Conservation (phyloP, 1,140 invertebrate species). For the Theocolax elegans region DNA sequence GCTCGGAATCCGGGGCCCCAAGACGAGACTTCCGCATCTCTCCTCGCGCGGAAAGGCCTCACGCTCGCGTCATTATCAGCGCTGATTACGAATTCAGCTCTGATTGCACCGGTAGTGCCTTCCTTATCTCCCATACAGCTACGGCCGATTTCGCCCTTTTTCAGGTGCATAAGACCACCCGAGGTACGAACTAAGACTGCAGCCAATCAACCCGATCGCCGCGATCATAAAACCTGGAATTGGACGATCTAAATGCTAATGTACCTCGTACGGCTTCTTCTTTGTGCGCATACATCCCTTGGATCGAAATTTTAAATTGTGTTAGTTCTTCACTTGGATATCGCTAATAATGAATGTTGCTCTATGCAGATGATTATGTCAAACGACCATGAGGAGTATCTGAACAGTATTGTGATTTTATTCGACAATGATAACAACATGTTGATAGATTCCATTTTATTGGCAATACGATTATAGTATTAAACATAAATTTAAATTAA, state of each 20-base stretch:
- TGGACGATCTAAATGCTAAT: constrained; percentile 36
- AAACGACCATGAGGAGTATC: too few relatives aligned
- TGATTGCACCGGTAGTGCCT: constrained; percentile 19
- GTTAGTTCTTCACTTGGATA: too few relatives aligned
- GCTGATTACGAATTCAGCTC: constrained; percentile 34
- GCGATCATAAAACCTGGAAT: constrained; percentile 18
- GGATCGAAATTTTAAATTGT: too few relatives aligned
- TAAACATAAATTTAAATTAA: too few relatives aligned
- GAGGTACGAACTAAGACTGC: background rate
- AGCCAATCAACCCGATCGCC: constrained; percentile 20
- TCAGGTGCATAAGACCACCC: too few relatives aligned
- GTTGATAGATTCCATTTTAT: too few relatives aligned
- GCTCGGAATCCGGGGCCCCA: background rate
- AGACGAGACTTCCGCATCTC: background rate
- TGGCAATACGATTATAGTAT: too few relatives aligned
- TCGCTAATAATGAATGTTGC: too few relatives aligned
- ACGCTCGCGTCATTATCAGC: constrained; percentile 22
- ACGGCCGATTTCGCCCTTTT: background rate
- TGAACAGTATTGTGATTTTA: too few relatives aligned
- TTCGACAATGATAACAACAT: too few relatives aligned
- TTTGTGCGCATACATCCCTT: background rate
- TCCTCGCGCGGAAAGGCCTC: background rate
- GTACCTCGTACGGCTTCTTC: background rate
- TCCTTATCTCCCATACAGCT: background rate
- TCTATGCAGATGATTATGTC: too few relatives aligned